Evolutionary conservation across 2,797 vertebrate species (phyloP).

Genomic region (Sebastes umbrosus): DNA sequence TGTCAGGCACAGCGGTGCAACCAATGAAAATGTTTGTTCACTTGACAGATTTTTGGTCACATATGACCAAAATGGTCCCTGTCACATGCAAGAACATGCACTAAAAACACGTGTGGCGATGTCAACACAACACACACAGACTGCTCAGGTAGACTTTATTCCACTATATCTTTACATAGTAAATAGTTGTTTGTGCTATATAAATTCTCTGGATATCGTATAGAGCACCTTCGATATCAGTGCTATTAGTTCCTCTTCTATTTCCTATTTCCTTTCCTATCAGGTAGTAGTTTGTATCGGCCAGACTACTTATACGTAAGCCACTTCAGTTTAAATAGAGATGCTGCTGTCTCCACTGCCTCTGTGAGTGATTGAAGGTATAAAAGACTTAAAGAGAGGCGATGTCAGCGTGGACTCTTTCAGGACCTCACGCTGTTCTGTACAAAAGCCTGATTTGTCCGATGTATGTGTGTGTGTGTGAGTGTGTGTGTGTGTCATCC

Average conservation of each 20-base stretch:
- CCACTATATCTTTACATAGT: neutral
- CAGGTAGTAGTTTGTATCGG: neutral
- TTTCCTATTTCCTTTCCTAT: neutral
- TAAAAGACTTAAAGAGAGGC: slow-evolving; percentile 44
- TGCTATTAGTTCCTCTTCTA: no score
- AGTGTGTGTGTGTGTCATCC: slow-evolving; percentile 33
- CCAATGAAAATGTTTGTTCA: no score
- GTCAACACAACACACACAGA: neutral
- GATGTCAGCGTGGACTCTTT: slow-evolving; percentile 44
- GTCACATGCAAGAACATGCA: neutral
- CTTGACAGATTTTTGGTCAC: no score
- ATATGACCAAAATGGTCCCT: no score
- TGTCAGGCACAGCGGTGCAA: no score
- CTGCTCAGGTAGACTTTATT: neutral
- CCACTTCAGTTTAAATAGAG: slow-evolving; percentile 28
- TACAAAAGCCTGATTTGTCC: slow-evolving; percentile 58
- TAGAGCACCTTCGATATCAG: neutral
- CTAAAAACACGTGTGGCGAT: neutral
- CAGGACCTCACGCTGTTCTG: slow-evolving; percentile 41
- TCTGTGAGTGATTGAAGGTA: slow-evolving; percentile 40
- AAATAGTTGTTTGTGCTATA: neutral
- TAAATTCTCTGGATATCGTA: no score
- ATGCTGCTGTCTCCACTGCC: slow-evolving; percentile 17
- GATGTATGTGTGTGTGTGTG: neutral
- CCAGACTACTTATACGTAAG: neutral